Percentiles rank a stretch among this genome's conserved stretches.
phyloP scores from a whole-genome alignment of 2,113 vertebrate species.

The Gulo gulo region DNA sequence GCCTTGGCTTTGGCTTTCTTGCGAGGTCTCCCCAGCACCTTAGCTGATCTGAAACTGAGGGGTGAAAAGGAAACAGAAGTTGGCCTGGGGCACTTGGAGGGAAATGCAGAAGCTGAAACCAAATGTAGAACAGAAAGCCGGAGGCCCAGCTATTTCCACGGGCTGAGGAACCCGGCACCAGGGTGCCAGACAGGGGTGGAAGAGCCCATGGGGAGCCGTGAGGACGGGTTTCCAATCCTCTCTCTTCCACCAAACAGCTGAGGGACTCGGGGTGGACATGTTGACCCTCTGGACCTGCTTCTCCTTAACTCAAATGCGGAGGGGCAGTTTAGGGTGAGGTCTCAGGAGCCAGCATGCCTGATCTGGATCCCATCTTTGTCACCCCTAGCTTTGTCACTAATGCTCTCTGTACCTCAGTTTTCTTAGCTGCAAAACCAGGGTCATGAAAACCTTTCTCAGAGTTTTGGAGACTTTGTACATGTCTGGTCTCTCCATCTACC shows the following conservation, averaged over 20 bases:
- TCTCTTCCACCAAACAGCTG: not conserved
- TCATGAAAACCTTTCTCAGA: not conserved
- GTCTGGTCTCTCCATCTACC: not conserved
- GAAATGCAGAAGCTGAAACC: constrained; percentile 59
- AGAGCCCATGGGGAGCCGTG: fast-evolving
- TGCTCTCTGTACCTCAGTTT: not conserved
- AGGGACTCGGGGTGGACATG: not conserved
- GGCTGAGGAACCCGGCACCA: not conserved
- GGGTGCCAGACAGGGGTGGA: no score
- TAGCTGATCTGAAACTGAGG: not conserved
- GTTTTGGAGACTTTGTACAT: not conserved
- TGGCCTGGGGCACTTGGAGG: not conserved
- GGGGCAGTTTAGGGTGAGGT: not conserved
- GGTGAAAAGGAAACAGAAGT: constrained; percentile 77
- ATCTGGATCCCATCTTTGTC: not conserved
- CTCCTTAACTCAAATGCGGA: not conserved
- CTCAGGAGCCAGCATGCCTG: not conserved
- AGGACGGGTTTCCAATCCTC: not conserved
- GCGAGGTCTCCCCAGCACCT: not conserved
- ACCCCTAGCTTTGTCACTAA: no score
- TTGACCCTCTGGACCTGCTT: not conserved
- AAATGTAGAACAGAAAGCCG: constrained; percentile 74
- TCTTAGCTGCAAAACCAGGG: not conserved
- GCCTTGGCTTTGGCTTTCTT: not conserved
- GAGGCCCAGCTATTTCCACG: not conserved